Base-by-base conservation (phyloP, 2,797 vertebrate species). In the Sardinella longiceps region DNA sequence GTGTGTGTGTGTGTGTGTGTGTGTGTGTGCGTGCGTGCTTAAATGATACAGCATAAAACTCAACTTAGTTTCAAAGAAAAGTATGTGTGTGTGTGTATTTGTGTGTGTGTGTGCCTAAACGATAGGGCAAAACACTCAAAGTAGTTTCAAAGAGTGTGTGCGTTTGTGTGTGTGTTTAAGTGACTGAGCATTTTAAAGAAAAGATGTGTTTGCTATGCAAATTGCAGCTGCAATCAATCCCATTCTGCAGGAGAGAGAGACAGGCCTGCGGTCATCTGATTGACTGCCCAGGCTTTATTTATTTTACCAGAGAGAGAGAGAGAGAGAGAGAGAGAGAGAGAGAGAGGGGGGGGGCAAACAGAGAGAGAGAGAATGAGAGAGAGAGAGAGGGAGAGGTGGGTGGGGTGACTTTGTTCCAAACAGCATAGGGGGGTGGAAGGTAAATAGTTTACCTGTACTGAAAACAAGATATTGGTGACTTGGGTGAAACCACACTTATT, bases 161-260 rank as follows among this genome's bases (percentile, higher is more conserved):
- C n/a, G n/a, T n/a, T n/a, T n/a, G 63, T 83, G 30, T 63, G 37
- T 33, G 33, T 39, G 56, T 60, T 82, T 84, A 51, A 46, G 25
- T 20, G 66, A 80, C 30, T 82, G 46, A 18, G 63, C 18, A 33
- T 60, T 84, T 84, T 80, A 80, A 84, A 80, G 70, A 39, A 80
- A 37, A 80, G 56, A 84, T 45, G 50, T 84, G 83, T 84, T 84
- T 84, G 83, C 70, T 84, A 80, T 84, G 83, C 83, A 84, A 84
- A 84, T 84, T 84, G 80, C 82, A n/a, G 50, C 74, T 43, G 56
- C 81, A 86, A 85, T 88, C 83, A 81, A 86, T 88, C 86, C 83
- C 82, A 83, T 82, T 86, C 58, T 82, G 70, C 85, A 43, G 30
- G 23, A 74, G 58, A 48, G 60, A 80, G 66, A 74, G 66, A 74